These are phyloP conservation scores for Microplitis demolitor DNA, from an alignment of 1,140 invertebrate species.

Conservation along the genomic window DNA sequence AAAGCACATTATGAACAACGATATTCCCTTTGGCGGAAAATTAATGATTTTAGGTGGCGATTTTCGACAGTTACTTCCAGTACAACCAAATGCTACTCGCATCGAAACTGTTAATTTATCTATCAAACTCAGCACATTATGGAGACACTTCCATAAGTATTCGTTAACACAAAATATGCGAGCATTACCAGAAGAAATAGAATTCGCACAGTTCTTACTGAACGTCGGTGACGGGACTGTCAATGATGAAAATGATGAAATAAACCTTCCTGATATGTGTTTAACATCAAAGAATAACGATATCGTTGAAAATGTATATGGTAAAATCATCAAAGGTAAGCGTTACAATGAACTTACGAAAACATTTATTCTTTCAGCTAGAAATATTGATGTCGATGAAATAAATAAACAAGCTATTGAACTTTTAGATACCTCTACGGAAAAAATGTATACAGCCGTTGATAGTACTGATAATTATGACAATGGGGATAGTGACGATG, in stretches of 20 bases:
- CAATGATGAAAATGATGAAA: slow-evolving; percentile 3
- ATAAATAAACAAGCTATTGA: slow-evolving; percentile 25
- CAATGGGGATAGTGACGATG: not conserved
- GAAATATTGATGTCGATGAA: slow-evolving; percentile 26
- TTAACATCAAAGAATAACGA: not conserved
- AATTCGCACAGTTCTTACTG: slow-evolving; percentile 28
- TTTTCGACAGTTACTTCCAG: not conserved
- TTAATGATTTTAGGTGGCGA: slow-evolving; percentile 26
- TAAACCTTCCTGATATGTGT: slow-evolving; percentile 15
- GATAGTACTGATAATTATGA: slow-evolving; percentile 18
- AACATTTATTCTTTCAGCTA: slow-evolving; percentile 24
- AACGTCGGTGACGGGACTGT: slow-evolving; percentile 25
- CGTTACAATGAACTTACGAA: slow-evolving; percentile 8
- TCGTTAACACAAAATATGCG: too few species aligned
- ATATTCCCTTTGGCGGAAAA: slow-evolving; percentile 32
- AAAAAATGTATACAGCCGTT: slow-evolving; percentile 18
- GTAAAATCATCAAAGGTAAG: slow-evolving; percentile 9
- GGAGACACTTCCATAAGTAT: not conserved
- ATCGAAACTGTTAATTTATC: slow-evolving; percentile 27
- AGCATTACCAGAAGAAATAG: not conserved
- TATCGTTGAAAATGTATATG: slow-evolving; percentile 18
- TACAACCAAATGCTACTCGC: slow-evolving; percentile 20
- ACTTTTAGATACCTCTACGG: slow-evolving; percentile 14
- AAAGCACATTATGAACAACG: slow-evolving; percentile 27
- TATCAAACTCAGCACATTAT: slow-evolving; percentile 26